Percentiles rank a stretch among this genome's conserved stretches.
Evolutionary conservation across 1,140 invertebrate genomes (phyloP).

Genomic region (Dinothrombium tinctorium): DNA sequence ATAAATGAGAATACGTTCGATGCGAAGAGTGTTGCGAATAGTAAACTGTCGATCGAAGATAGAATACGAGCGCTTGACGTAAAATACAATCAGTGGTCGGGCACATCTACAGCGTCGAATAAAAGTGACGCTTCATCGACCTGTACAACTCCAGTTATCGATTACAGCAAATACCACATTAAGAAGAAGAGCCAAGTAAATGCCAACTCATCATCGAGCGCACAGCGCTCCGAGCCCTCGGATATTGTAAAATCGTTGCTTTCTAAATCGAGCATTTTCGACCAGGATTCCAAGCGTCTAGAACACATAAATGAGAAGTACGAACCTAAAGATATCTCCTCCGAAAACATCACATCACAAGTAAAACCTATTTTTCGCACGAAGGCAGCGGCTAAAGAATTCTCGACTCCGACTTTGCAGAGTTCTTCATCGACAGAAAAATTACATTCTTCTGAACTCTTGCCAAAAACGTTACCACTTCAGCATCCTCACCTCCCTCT

Average conservation of each 20-base stretch:
- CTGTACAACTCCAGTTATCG: constrained; percentile 17
- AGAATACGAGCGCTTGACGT: constrained; percentile 66
- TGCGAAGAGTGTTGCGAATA: too few relatives aligned
- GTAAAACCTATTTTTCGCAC: constrained; percentile 17
- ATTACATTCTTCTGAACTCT: neutral
- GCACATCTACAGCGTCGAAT: too few relatives aligned
- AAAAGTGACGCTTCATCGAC: constrained; percentile 12
- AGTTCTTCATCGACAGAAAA: neutral
- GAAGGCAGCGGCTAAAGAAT: constrained; percentile 22
- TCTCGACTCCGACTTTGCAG: constrained; percentile 7
- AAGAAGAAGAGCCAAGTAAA: constrained; percentile 17
- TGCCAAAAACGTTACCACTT: neutral
- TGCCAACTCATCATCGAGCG: constrained; percentile 25
- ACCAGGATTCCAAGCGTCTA: constrained; percentile 75
- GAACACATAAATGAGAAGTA: constrained; percentile 68
- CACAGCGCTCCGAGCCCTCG: constrained; percentile 36
- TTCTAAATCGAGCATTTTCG: constrained; percentile 75
- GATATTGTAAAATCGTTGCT: constrained; percentile 77
- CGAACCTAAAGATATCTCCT: constrained; percentile 32
- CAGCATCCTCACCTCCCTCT: too few relatives aligned
- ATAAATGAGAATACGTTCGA: too few relatives aligned
- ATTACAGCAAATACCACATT: constrained; percentile 31
- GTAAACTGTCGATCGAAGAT: constrained; percentile 43
- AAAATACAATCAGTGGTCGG: constrained; percentile 71
- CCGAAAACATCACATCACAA: constrained; percentile 15